Base-by-base conservation (phyloP, 1,140 invertebrate species). In the Oryctes rhinoceros region DNA sequence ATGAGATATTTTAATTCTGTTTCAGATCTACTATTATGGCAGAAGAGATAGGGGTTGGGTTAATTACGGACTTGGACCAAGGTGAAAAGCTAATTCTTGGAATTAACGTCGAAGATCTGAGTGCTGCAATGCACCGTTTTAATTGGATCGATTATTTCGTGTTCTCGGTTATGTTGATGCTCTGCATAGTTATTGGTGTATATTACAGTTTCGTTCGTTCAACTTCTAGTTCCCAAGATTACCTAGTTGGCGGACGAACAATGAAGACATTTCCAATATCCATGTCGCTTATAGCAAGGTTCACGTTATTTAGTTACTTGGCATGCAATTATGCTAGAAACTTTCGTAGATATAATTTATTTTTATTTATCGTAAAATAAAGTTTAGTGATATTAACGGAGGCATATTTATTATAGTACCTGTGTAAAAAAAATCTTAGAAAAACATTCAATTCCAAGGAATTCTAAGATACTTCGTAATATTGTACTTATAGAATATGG, bases 251-350 rank as follows among this genome's bases (percentile, higher is more conserved):
- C 0, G 95, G 95, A 7, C 90, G 94, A 81, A 93, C 94, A 81
- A 96, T 98, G 95, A 91, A 91, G 74, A 89, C 94, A 7, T 90
- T 96, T 82, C 95, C 96, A 0, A 92, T 96, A 13, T 92, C 93
- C 81, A 91, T 96, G 89, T 96, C 95, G 10, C 88, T 97, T 0
- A 92, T 96, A 81, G 94, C 96, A 24, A 94, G 93, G 91, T 94
- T 67, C 3, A 7, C 10, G 35, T 1, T 9, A 18, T 67, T 67
- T 53, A 53, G n/a, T 35, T 67, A 24, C 20, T 67, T 67, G 24
- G 65, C 65, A 67, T 67, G 65, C 65, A 1, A 4, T 13, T 53
- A 53, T 20, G 5, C 35, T 30, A 67, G 4, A 4, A 67, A 65
- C 24, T 2, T 30, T 30, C 9, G 3, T 44, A 44, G 5, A 44